phyloP scores from a whole-genome alignment of 2,113 vertebrate species.

The Cochlearius cochlearius region DNA sequence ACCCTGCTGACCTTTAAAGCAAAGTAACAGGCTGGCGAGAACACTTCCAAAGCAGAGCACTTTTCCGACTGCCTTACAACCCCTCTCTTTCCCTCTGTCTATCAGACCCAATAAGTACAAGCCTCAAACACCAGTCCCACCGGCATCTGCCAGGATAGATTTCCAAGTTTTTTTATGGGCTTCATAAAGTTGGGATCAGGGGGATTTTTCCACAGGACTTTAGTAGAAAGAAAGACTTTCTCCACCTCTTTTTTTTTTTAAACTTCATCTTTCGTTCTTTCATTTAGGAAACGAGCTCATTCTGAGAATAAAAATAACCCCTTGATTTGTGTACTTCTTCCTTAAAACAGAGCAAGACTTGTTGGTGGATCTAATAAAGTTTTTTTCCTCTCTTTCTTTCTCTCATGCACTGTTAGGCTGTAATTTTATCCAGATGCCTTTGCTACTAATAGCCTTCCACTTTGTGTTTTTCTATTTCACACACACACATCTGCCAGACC shows the following conservation, averaged over 20 bases:
- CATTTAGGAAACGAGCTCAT: conserved; percentile 19
- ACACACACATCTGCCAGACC: neutral
- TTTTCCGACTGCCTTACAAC: neutral
- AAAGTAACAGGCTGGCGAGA: neutral
- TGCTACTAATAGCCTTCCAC: neutral
- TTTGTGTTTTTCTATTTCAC: neutral
- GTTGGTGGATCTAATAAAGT: conserved; percentile 43
- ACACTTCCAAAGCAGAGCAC: neutral
- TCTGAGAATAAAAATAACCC: conserved; percentile 49
- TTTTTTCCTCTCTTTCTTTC: neutral
- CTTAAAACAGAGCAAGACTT: conserved; percentile 3
- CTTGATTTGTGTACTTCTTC: neutral
- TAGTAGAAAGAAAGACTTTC: conserved; percentile 42
- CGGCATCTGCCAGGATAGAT: conserved; percentile 19
- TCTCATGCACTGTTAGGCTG: neutral
- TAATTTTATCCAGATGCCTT: conserved; percentile 65
- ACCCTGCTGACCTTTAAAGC: conserved; percentile 30
- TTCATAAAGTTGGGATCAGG: conserved; percentile 62
- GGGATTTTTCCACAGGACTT: conserved; percentile 52
- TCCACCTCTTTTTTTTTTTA: neutral
- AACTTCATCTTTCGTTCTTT: neutral
- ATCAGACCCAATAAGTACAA: neutral
- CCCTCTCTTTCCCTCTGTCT: neutral
- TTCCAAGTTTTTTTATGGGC: conserved; percentile 62
- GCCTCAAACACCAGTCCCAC: neutral